phyloP scores from a whole-genome alignment of 2,797 vertebrate genomes.

The Steatocranus sp. region DNA sequence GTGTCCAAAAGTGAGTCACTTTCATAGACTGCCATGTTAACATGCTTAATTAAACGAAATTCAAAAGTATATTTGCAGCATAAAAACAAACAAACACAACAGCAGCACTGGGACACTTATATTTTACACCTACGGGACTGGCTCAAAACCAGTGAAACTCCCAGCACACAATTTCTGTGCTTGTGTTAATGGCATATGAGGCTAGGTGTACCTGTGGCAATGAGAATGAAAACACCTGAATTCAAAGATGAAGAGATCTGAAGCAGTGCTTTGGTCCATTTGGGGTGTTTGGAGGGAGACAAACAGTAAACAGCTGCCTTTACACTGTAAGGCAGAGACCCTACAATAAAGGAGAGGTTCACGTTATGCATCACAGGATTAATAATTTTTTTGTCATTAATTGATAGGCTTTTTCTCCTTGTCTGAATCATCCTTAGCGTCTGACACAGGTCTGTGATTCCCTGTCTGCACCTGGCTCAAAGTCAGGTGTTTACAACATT shows the following conservation, averaged over 20 bases:
- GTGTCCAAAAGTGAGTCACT: not conserved
- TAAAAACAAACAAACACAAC: not conserved
- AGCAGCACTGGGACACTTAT: not conserved
- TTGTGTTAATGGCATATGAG: not conserved
- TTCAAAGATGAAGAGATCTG: not conserved
- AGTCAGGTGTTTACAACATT: conserved; percentile 45
- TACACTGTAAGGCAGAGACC: not conserved
- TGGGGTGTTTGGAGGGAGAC: not conserved
- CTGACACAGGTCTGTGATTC: not conserved
- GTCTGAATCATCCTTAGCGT: not conserved
- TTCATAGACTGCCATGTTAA: not conserved
- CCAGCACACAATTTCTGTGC: not conserved
- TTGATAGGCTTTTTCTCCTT: not conserved
- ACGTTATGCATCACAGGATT: not conserved
- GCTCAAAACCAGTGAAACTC: not conserved
- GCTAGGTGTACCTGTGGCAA: not conserved
- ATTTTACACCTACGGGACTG: not conserved
- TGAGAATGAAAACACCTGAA: not conserved
- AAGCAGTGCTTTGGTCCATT: not conserved
- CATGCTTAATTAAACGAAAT: not conserved
- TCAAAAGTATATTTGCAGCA: not conserved
- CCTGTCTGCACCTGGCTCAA: not conserved
- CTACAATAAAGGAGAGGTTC: not conserved
- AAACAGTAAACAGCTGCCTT: not conserved
- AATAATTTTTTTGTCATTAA: not conserved